phyloP scores from a whole-genome alignment of 1,140 invertebrate genomes.

The Lucilia cuprina region DNA sequence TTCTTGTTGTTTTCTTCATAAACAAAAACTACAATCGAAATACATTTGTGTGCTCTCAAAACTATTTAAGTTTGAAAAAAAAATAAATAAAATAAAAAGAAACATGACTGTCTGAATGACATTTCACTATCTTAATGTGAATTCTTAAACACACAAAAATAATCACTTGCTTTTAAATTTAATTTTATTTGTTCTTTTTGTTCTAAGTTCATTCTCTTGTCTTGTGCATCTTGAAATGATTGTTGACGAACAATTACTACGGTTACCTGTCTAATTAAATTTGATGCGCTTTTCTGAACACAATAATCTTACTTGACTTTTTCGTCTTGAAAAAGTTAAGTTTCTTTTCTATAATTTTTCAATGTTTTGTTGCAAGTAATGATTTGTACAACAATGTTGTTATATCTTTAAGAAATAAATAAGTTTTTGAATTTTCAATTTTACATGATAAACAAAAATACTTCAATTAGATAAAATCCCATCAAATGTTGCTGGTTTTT shows the following conservation, averaged over 20 bases:
- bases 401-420: too few species aligned
- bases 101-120: background rate
- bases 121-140: constrained; percentile 11
- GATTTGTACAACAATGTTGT: too few species aligned
- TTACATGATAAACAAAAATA: too few species aligned
- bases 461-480: too few species aligned
- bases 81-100: too few species aligned
- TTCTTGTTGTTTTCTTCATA: background rate
- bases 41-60: background rate
- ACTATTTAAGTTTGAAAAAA: background rate
- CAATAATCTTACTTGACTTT: constrained; percentile 7
- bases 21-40: background rate
- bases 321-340: background rate
- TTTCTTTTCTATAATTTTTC: background rate
- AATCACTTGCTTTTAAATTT: background rate
- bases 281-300: constrained; percentile 11
- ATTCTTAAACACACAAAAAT: constrained; percentile 24
- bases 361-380: background rate
- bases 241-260: constrained; percentile 6
- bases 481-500: too few species aligned
- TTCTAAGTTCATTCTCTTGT: background rate
- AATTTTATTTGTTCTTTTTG: background rate
- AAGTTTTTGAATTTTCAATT: too few species aligned
- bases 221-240: too few species aligned
- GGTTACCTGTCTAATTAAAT: constrained; percentile 34